Percentiles rank a stretch among this genome's conserved stretches.
Conservation (phyloP, 2,888 invertebrate species). For the Oligia fasciuncula region DNA sequence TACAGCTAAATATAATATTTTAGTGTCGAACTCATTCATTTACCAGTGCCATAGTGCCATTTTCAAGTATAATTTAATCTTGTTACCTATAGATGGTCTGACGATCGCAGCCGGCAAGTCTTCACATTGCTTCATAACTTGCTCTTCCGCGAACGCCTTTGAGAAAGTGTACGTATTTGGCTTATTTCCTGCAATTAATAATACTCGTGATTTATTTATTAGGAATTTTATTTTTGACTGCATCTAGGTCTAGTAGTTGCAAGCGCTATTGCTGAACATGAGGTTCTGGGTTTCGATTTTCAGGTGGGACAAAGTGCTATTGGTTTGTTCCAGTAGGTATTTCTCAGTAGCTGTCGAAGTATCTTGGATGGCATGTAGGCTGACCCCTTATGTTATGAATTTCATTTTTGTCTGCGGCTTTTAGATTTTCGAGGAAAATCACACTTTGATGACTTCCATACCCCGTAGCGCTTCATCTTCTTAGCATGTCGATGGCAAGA, state of each 20-base stretch:
- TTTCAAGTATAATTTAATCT: conserved; percentile 22
- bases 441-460: not conserved
- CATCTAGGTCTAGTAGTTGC: too few relatives aligned
- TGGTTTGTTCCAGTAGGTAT: too few relatives aligned
- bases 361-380: not conserved
- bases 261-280: not conserved
- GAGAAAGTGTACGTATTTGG: conserved; percentile 69
- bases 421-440: not conserved
- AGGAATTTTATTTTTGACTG: not conserved
- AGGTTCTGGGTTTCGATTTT: not conserved
- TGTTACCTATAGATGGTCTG: conserved; percentile 62
- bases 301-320: not conserved
- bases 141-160: conserved; percentile 66
- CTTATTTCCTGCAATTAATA: conserved; percentile 53
- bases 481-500: not conserved
- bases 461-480: not conserved
- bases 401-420: not conserved
- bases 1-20: conserved; percentile 7
- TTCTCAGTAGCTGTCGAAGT: too few relatives aligned
- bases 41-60: not conserved
- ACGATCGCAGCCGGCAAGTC: conserved; percentile 62
- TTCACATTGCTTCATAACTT: conserved; percentile 50
- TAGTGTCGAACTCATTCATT: conserved; percentile 19
- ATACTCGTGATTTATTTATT: not conserved
- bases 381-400: not conserved